phyloP scores from a whole-genome alignment of 2,888 invertebrate species.

The Halictus quadricinctus region DNA sequence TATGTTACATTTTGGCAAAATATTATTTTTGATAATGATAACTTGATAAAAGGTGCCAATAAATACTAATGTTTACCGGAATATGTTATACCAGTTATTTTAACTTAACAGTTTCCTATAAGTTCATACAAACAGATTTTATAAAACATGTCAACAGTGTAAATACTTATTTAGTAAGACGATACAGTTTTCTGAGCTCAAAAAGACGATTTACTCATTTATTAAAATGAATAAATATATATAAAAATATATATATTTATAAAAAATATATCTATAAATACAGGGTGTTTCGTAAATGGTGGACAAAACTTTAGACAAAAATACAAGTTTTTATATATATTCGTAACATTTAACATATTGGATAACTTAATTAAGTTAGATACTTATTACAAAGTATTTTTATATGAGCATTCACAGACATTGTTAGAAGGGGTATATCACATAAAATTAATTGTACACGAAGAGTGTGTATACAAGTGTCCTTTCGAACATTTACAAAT shows the following conservation, averaged over 20 bases:
- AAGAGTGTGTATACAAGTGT: neutral
- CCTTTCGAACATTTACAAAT: slow-evolving; percentile 1
- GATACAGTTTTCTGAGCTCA: neutral
- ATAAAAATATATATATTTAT: neutral
- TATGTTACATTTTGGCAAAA: slow-evolving; percentile 55
- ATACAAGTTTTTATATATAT: neutral
- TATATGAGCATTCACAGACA: slow-evolving; percentile 12
- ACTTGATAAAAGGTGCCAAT: slow-evolving; percentile 62
- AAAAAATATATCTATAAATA: too few relatives aligned
- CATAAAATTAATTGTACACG: neutral
- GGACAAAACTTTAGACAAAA: too few relatives aligned
- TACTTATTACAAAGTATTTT: neutral
- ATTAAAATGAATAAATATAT: slow-evolving; percentile 3
- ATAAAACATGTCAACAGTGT: neutral
- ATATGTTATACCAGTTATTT: slow-evolving; percentile 29
- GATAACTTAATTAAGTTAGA: neutral
- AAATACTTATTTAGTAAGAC: neutral
- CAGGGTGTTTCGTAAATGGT: too few relatives aligned
- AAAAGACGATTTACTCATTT: neutral
- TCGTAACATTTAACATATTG: neutral
- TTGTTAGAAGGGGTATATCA: neutral
- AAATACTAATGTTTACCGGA: slow-evolving; percentile 56
- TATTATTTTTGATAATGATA: slow-evolving; percentile 65
- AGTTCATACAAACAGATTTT: neutral
- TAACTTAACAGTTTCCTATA: slow-evolving; percentile 11